Evolutionary conservation across 2,113 vertebrate species (phyloP).

Genomic region (Vidua macroura): DNA sequence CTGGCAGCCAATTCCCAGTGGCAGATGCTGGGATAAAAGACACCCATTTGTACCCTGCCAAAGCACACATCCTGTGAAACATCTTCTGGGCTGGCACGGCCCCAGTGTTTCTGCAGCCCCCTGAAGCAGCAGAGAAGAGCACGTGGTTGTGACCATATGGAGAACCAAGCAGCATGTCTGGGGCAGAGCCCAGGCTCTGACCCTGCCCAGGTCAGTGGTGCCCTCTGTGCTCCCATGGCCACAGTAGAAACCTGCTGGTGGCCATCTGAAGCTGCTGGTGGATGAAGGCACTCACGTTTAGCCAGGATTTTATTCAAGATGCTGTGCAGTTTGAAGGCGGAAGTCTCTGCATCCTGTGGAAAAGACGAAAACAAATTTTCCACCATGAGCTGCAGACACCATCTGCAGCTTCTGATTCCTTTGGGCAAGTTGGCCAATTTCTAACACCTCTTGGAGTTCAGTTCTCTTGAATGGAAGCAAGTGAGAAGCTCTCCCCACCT

Average conservation of each 20-base stretch:
- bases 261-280: not conserved
- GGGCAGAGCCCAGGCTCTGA: not conserved
- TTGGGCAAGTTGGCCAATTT: not conserved
- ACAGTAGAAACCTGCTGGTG: not conserved
- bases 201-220: not conserved
- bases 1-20: not conserved
- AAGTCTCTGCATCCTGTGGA: slow-evolving; percentile 78
- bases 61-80: not conserved
- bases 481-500: not conserved
- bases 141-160: accelerated
- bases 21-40: not conserved
- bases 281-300: slow-evolving; percentile 69
- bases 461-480: not conserved
- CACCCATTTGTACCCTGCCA: not conserved
- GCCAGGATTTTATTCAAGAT: slow-evolving; percentile 78
- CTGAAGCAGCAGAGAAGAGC: not conserved
- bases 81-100: not conserved
- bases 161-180: not conserved
- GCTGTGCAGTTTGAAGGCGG: slow-evolving; percentile 72
- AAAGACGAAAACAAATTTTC: not conserved
- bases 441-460: not conserved
- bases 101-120: accelerated
- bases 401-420: not conserved
- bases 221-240: accelerated
- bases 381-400: not conserved